Evolutionary conservation across 2,888 invertebrate genomes (phyloP).

Genomic region (Lepidochitona cinerea): DNA sequence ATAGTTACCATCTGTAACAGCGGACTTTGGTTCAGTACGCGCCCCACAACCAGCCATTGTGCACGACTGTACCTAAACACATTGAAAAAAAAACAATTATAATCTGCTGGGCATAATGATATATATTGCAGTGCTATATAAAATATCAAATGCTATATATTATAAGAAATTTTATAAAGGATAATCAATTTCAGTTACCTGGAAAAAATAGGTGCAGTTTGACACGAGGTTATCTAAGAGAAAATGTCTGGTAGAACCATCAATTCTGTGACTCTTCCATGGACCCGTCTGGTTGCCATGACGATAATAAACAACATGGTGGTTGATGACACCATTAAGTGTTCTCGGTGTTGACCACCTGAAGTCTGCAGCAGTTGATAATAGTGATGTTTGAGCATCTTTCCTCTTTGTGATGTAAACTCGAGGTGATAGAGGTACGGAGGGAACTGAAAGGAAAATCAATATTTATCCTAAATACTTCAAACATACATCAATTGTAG

Average conservation of each 20-base stretch:
- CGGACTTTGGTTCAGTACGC: constrained; percentile 78
- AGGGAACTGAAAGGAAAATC: constrained; percentile 75
- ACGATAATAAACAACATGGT: constrained; percentile 76
- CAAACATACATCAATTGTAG: too few species aligned
- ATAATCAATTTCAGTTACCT: too few species aligned
- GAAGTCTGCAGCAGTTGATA: constrained; percentile 76
- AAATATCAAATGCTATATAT: too few species aligned
- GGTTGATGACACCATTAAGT: constrained; percentile 82
- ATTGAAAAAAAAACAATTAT: too few species aligned
- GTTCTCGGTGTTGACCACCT: constrained; percentile 86
- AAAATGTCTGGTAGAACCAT: constrained; percentile 49
- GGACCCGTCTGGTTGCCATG: not conserved
- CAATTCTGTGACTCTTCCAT: constrained; percentile 34
- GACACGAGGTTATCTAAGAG: constrained; percentile 43
- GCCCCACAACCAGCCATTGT: constrained; percentile 85
- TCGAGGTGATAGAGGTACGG: constrained; percentile 81
- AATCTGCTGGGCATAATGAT: too few species aligned
- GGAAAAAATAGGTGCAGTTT: constrained; percentile 54
- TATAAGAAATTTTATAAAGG: too few species aligned
- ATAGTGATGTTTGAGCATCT: constrained; percentile 44
- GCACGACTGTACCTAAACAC: constrained; percentile 83
- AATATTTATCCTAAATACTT: too few species aligned
- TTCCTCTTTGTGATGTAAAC: constrained; percentile 78
- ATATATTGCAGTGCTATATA: too few species aligned
- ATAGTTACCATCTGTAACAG: constrained; percentile 75